Conservation (phyloP, 2,797 vertebrate genomes). For the Zalophus californianus region DNA sequence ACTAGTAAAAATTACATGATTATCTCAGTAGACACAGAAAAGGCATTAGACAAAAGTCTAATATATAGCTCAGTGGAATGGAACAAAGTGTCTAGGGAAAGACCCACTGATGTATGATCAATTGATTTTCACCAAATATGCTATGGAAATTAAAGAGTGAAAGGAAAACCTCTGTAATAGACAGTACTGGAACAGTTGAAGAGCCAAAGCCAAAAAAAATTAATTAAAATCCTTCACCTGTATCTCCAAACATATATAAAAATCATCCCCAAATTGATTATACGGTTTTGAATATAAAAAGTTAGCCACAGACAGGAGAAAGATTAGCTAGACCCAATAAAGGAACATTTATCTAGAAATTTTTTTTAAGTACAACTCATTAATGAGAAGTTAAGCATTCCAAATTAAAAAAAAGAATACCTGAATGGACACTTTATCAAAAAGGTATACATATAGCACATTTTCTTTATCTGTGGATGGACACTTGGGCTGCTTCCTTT, state of each 20-base stretch:
- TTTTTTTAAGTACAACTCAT: not conserved
- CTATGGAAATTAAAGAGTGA: not conserved
- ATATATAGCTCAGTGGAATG: not conserved
- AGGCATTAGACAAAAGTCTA: not conserved
- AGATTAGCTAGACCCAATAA: not conserved
- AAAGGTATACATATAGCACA: not conserved
- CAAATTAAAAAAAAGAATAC: not conserved
- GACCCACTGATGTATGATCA: not conserved
- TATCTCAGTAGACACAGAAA: not conserved
- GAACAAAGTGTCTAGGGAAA: not conserved
- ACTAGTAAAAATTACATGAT: not conserved
- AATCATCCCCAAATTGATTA: not conserved
- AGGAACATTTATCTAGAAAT: not conserved
- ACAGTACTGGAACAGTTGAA: not conserved
- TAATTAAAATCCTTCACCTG: too few relatives aligned
- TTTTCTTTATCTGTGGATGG: not conserved
- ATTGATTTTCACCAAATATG: not conserved
- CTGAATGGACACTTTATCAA: not conserved
- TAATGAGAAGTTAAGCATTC: not conserved
- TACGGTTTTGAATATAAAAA: not conserved
- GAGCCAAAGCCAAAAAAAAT: not conserved
- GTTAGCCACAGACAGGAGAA: not conserved
- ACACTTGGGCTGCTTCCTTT: not conserved
- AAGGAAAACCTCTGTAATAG: not conserved
- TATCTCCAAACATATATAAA: not conserved